Conservation (phyloP, 2,888 invertebrate species). For the Caenorhabditis macrosperma region DNA sequence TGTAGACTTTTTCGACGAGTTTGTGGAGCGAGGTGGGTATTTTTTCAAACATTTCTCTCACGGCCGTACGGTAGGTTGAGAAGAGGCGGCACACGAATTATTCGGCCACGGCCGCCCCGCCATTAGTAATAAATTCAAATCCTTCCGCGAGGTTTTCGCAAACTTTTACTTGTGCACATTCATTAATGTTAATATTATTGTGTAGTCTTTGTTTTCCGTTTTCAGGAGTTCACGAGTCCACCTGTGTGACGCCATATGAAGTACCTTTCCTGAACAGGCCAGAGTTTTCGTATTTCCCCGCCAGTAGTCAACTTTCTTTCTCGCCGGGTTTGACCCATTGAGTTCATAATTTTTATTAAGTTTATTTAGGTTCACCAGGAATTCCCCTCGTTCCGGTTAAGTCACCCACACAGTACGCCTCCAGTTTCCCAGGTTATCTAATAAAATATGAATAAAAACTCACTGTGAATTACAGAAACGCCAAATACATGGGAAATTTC, state of each 20-base stretch:
- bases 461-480: constrained; percentile 17
- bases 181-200: too few relatives aligned
- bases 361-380: constrained; percentile 16
- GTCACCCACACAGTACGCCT: constrained; percentile 3
- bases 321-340: neutral
- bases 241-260: neutral
- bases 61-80: neutral
- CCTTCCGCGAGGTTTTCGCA: neutral
- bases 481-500: constrained; percentile 34
- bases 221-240: neutral
- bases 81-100: neutral
- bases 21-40: neutral
- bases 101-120: constrained; percentile 9
- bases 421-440: neutral
- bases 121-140: neutral
- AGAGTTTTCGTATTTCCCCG: neutral
- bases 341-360: neutral
- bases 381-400: constrained; percentile 34
- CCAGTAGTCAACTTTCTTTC: neutral
- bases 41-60: neutral
- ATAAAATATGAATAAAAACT: too few relatives aligned
- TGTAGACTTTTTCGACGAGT: neutral
- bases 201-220: neutral
- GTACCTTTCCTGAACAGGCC: neutral
- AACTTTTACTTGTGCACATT: too few relatives aligned